Evolutionary conservation across 2,888 invertebrate genomes (phyloP).

Genomic region (Mesorhabditis spiculigera): DNA sequence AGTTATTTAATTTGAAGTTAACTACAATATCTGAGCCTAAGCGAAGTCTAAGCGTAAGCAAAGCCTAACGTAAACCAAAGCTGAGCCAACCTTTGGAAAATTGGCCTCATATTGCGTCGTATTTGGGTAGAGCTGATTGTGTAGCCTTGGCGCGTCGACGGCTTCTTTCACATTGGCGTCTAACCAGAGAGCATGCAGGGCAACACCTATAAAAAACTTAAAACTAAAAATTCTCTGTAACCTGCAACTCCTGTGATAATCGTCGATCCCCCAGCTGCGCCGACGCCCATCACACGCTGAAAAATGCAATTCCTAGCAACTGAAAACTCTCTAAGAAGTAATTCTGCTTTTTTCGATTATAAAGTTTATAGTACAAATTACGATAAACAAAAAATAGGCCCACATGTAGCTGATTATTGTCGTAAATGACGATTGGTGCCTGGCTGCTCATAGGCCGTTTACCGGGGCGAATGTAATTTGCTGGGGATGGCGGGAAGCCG

Average conservation of each 20-base stretch:
- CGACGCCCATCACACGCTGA: slow-evolving; percentile 38
- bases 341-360: too few relatives aligned
- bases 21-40: background rate
- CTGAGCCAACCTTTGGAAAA: slow-evolving; percentile 28
- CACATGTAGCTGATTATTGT: slow-evolving; percentile 79
- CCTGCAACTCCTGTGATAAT: slow-evolving; percentile 55
- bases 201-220: slow-evolving; percentile 12
- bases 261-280: slow-evolving; percentile 55
- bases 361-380: too few relatives aligned
- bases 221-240: background rate
- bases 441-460: slow-evolving; percentile 85
- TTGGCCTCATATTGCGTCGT: slow-evolving; percentile 35
- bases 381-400: too few relatives aligned
- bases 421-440: slow-evolving; percentile 78
- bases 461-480: slow-evolving; percentile 78
- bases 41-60: background rate
- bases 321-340: background rate
- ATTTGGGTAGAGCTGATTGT: slow-evolving; percentile 69
- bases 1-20: background rate
- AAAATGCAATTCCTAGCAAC: background rate
- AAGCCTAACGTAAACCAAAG: background rate
- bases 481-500: slow-evolving; percentile 71
- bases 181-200: slow-evolving; percentile 42
- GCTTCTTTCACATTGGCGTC: slow-evolving; percentile 63
- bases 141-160: slow-evolving; percentile 75